These are phyloP conservation scores for Limanda limanda DNA, from an alignment of 2,113 vertebrate species.

Conservation along the genomic window DNA sequence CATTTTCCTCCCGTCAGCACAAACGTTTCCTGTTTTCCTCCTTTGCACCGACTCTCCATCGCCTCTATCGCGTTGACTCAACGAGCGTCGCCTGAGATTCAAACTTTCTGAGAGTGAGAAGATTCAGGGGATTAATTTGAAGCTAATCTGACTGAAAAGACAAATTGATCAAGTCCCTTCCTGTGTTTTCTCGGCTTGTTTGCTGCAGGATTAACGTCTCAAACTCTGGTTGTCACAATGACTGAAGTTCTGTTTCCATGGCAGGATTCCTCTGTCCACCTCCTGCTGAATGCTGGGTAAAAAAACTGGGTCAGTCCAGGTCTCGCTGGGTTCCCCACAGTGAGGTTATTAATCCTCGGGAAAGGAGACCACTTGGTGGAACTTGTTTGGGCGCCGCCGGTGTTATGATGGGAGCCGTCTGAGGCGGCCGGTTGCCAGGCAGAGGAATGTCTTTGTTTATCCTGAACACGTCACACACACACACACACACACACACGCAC, in stretches of 20 bases:
- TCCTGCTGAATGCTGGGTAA: constrained; percentile 6
- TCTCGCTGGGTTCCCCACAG: neutral
- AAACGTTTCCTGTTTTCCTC: neutral
- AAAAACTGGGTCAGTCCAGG: constrained; percentile 33
- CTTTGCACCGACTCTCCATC: neutral
- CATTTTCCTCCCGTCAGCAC: neutral
- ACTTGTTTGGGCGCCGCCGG: constrained; percentile 35
- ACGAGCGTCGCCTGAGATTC: too few species aligned
- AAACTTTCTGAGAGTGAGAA: too few species aligned
- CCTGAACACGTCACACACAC: too few species aligned
- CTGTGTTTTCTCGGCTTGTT: neutral
- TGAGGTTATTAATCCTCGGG: constrained; percentile 30
- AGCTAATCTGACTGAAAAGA: too few species aligned
- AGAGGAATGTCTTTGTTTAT: neutral
- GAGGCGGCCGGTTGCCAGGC: neutral
- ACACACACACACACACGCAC: too few species aligned
- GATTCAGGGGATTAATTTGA: too few species aligned
- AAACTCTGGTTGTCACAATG: too few species aligned
- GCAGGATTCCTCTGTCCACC: neutral
- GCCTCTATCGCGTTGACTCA: neutral
- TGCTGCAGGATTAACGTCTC: neutral
- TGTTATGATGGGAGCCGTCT: too few species aligned
- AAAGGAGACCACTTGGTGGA: constrained; percentile 5
- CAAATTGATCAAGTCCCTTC: neutral
- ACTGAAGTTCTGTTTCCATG: too few species aligned